A percentile compares a stretch with the other conserved stretches of the same genome.
These are phyloP conservation scores for Thera obeliscata DNA, from an alignment of 2,888 invertebrate species.

Conservation along the genomic window DNA sequence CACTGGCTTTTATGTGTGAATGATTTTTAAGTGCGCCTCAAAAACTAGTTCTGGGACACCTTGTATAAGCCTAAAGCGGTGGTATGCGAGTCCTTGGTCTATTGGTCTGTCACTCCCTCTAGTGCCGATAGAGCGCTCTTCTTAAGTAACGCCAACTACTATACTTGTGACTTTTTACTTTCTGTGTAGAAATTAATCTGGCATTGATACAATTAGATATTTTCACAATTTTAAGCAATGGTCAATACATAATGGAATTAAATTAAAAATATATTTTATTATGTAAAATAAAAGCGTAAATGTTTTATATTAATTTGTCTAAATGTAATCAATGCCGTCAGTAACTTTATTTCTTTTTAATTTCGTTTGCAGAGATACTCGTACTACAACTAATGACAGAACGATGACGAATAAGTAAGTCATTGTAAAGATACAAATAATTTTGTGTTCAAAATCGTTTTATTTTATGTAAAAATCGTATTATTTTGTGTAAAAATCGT, in stretches of 20 bases:
- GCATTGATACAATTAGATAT: conserved; percentile 34
- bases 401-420: conserved; percentile 80
- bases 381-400: conserved; percentile 73
- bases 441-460: conserved; percentile 11
- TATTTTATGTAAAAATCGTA: conserved; percentile 15
- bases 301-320: not conserved
- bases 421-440: conserved; percentile 35
- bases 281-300: too few species aligned
- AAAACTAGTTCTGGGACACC: too few species aligned
- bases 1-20: too few species aligned
- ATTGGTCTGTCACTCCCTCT: too few species aligned
- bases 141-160: not conserved
- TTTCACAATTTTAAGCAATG: not conserved
- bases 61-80: too few species aligned
- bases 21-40: too few species aligned
- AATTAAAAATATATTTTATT: not conserved
- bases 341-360: conserved; percentile 40
- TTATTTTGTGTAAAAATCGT: conserved; percentile 11
- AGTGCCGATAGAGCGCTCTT: not conserved
- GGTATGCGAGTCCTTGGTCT: too few species aligned
- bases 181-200: conserved; percentile 34
- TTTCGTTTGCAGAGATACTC: conserved; percentile 69
- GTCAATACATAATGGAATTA: not conserved
- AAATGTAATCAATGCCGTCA: conserved; percentile 25
- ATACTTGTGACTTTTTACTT: conserved; percentile 14